Base-by-base conservation (phyloP, 2,888 invertebrate species). In the Drosophila mimetica region DNA sequence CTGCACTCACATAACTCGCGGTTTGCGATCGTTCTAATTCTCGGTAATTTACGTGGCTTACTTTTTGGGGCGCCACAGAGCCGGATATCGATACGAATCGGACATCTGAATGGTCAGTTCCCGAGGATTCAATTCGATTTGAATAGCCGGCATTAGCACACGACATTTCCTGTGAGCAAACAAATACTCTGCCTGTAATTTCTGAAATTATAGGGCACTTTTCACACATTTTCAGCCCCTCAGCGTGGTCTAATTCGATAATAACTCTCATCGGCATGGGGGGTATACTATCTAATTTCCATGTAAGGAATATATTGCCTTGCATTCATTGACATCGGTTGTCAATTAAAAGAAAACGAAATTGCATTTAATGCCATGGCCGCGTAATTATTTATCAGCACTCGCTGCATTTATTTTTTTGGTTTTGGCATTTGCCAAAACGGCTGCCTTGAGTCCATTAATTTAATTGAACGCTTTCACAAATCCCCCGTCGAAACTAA, bases 391-490 rank as follows among this genome's bases (percentile, higher is more conserved):
- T 66, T 58, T 81, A 60, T 55, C 60, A 18, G 59, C 66, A 14
- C 50, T 39, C 36, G 65, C 50, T 57, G 57, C 65, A 41, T 52
- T 57, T 58, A 36, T 63, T 52, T 55, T n/a, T 65, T 60, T 67
- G 59, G 58, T 44, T 66, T 73, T 74, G 66, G 69, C 69, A 60
- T 60, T 66, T 54, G 67, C 61, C 53, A 47, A 48, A 59, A 54
- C 57, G 59, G 79, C 74, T 77, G 76, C 75, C 53, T 76, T 50
- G 71, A 75, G 73, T 81, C 79, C 88, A 89, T 89, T 90, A 86
- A 89, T 78, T 87, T 88, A 88, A 90, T 89, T 89, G 88, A 88
- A 84, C 89, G 89, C 89, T 89, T 89, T 89, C 89, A 89, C 90
- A 87, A 84, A 74, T 84, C 77, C 71, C 41, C 59, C 53, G 58